These are phyloP conservation scores for Cryptus viduatorius DNA, from an alignment of 2,888 invertebrate genomes.

Conservation along the genomic window DNA sequence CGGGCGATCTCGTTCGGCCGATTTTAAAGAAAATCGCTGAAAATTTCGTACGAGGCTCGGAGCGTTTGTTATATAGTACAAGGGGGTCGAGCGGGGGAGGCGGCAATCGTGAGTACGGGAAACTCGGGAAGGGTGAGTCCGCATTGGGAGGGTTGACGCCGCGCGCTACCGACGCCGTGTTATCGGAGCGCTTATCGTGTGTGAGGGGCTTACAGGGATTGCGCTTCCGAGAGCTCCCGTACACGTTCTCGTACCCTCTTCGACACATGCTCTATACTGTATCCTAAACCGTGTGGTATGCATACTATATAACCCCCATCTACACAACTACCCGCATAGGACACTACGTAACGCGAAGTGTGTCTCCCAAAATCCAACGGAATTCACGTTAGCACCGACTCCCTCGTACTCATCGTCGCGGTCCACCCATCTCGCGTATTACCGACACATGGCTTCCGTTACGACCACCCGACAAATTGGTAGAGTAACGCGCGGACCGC, in stretches of 20 bases:
- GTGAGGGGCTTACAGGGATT: conserved; percentile 83
- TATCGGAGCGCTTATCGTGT: conserved; percentile 84
- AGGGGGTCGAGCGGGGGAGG: conserved; percentile 47
- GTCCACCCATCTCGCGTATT: conserved; percentile 49
- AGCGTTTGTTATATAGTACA: conserved; percentile 2
- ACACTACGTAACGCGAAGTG: conserved; percentile 28
- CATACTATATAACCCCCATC: conserved; percentile 42
- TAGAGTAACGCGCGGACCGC: conserved; percentile 59
- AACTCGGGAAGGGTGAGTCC: conserved; percentile 56
- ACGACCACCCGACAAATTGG: conserved; percentile 70
- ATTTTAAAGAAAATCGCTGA: conserved; percentile 74
- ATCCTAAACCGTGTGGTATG: conserved; percentile 41
- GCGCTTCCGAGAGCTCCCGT: conserved; percentile 62
- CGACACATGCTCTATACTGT: conserved; percentile 65
- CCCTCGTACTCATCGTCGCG: conserved; percentile 12
- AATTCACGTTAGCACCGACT: conserved; percentile 18
- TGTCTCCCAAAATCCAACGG: conserved; percentile 28
- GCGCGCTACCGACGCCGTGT: conserved; percentile 75
- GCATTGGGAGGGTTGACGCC: conserved; percentile 60
- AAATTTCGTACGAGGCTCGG: conserved; percentile 80
- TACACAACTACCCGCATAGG: conserved; percentile 15
- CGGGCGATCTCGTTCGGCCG: conserved; percentile 52
- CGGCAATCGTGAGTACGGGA: conserved; percentile 53
- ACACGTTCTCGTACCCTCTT: conserved; percentile 43
- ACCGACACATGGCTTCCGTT: conserved; percentile 58